These are phyloP conservation scores for Piezodorus guildinii DNA, from an alignment of 1,140 invertebrate species.

Conservation along the genomic window DNA sequence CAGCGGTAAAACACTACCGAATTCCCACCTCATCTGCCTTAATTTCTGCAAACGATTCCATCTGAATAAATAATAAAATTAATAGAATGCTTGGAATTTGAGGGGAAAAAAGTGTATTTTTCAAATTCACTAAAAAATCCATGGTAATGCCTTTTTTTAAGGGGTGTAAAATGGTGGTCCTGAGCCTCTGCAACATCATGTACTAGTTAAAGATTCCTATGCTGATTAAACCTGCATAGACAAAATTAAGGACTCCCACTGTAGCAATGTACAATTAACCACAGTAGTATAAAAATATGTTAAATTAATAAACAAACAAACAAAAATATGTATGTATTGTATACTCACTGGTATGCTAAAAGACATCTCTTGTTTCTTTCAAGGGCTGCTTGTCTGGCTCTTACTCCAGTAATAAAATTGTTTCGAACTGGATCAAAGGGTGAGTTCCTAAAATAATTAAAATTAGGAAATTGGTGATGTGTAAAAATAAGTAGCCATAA, in stretches of 20 bases:
- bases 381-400: conserved; percentile 69
- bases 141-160: too few relatives aligned
- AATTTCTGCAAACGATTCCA: conserved; percentile 70
- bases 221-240: too few relatives aligned
- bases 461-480: neutral
- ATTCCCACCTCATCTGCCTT: conserved; percentile 78
- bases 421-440: conserved; percentile 38
- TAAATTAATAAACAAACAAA: too few relatives aligned
- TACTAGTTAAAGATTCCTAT: too few relatives aligned
- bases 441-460: conserved; percentile 21
- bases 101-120: too few relatives aligned
- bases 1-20: conserved; percentile 75
- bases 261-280: too few relatives aligned
- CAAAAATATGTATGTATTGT: too few relatives aligned
- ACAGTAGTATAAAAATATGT: too few relatives aligned
- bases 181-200: too few relatives aligned
- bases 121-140: too few relatives aligned
- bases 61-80: conserved; percentile 31
- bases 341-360: conserved; percentile 65
- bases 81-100: neutral
- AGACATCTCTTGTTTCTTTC: conserved; percentile 83
- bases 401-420: conserved; percentile 49
- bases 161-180: too few relatives aligned
- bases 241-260: too few relatives aligned
- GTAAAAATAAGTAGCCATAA: neutral